Evolutionary conservation across 2,888 invertebrate genomes (phyloP).

Genomic region (Archips xylosteana): DNA sequence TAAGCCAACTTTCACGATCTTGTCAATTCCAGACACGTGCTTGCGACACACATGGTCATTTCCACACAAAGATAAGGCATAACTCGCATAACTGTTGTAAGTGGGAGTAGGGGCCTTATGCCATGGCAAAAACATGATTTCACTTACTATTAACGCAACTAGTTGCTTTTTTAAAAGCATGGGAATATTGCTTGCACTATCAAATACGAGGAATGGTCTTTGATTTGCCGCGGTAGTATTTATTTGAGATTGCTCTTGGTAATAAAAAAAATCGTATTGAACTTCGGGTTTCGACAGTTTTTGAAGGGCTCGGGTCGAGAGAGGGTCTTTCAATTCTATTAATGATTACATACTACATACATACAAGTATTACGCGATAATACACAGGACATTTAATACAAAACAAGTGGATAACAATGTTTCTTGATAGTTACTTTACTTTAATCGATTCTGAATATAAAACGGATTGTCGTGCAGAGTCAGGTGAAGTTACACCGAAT

Average conservation of each 20-base stretch:
- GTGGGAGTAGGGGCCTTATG: slow-evolving; percentile 30
- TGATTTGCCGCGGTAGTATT: neutral
- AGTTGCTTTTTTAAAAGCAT: neutral
- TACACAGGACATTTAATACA: neutral
- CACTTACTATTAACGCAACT: slow-evolving; percentile 5
- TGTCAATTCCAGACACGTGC: slow-evolving; percentile 69
- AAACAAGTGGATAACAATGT: neutral
- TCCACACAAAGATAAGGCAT: slow-evolving; percentile 38
- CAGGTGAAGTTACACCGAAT: slow-evolving; percentile 11
- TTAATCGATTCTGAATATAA: neutral
- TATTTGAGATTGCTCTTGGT: neutral
- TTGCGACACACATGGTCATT: slow-evolving; percentile 60
- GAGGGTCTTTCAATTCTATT: too few species aligned
- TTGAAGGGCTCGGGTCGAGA: too few species aligned
- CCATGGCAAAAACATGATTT: slow-evolving; percentile 28
- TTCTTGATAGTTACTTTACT: neutral
- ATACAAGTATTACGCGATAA: too few species aligned
- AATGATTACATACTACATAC: too few species aligned
- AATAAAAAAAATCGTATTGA: neutral
- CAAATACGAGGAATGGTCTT: neutral
- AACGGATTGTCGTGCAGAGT: neutral
- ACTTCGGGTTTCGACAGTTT: too few species aligned
- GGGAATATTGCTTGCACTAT: slow-evolving; percentile 17
- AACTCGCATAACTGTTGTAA: slow-evolving; percentile 19
- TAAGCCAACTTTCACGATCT: slow-evolving; percentile 73